Evolutionary conservation across 2,113 vertebrate species (phyloP).

Genomic region (Tupaia tana): DNA sequence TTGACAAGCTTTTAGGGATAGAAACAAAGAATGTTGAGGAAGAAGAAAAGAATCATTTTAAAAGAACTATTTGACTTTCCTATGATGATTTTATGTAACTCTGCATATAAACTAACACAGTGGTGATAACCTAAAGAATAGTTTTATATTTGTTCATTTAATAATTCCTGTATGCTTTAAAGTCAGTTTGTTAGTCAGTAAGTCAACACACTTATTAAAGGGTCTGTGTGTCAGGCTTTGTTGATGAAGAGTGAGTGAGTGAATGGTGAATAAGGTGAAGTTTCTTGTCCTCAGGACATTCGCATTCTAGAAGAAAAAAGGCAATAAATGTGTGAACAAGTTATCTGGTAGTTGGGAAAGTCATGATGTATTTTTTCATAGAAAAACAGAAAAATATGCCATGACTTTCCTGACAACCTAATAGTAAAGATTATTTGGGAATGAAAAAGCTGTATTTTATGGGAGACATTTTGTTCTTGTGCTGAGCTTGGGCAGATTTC

Average conservation of each 20-base stretch:
- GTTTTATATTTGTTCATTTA: conserved; percentile 14
- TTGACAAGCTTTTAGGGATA: neutral
- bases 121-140: neutral
- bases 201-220: neutral
- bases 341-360: too few relatives aligned
- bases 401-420: too few relatives aligned
- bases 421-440: neutral
- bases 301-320: neutral
- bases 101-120: neutral
- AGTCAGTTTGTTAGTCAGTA: neutral
- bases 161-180: conserved; percentile 1
- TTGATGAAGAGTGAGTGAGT: neutral
- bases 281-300: neutral
- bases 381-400: too few relatives aligned
- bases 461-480: neutral
- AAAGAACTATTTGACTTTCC: neutral
- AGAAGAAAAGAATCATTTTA: neutral
- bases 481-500: neutral
- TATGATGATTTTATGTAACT: neutral
- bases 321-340: neutral
- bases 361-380: too few relatives aligned
- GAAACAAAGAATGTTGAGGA: neutral
- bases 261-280: neutral
- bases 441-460: neutral
- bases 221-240: neutral